Evolutionary conservation across 2,113 vertebrate genomes (phyloP).

Genomic region (Paramisgurnus dabryanus): DNA sequence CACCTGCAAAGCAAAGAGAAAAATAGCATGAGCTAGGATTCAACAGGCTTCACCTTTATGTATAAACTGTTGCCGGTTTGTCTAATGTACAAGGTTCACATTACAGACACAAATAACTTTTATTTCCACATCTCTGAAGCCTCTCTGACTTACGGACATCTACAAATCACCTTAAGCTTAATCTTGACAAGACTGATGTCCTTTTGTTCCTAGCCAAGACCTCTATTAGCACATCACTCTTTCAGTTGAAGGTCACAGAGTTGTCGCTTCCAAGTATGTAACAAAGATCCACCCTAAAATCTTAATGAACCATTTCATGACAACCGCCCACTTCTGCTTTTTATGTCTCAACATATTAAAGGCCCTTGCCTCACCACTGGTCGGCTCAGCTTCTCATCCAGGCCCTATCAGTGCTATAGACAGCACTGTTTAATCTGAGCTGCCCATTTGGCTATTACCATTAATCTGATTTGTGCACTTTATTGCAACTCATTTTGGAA

Average conservation of each 20-base stretch:
- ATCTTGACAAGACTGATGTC: neutral
- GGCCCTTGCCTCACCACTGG: neutral
- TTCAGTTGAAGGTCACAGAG: neutral
- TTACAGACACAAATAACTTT: too few species aligned
- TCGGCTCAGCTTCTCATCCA: too few species aligned
- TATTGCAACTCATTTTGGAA: neutral
- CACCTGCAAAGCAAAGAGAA: conserved; percentile 73
- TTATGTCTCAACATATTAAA: neutral
- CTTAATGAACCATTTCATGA: neutral
- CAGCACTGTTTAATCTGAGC: neutral
- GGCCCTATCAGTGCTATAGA: neutral
- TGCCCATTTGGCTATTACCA: neutral
- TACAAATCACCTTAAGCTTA: neutral
- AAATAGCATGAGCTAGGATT: neutral
- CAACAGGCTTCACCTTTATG: neutral
- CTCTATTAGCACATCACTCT: neutral
- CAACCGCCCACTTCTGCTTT: neutral
- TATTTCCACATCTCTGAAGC: too few species aligned
- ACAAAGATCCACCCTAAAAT: neutral
- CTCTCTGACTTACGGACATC: neutral
- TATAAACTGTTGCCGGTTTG: too few species aligned
- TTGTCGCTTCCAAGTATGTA: neutral
- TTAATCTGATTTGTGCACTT: neutral
- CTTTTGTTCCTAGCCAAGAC: neutral
- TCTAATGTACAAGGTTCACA: too few species aligned